Evolutionary conservation across 2,113 vertebrate genomes (phyloP).

Genomic region (Mormyrus lacerda): DNA sequence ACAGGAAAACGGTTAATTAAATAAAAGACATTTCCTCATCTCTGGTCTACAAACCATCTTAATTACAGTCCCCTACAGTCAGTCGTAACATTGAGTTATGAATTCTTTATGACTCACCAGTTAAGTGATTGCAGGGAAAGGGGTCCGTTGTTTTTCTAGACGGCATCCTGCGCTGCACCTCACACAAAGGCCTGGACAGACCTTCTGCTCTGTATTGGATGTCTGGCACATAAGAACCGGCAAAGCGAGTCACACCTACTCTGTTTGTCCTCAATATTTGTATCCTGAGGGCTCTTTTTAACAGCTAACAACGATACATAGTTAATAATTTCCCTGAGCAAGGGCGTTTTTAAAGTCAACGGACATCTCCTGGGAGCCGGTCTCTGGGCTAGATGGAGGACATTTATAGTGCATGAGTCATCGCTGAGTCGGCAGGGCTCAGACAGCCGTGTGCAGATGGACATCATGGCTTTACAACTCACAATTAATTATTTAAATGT

Average conservation of each 20-base stretch:
- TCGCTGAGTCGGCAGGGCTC: neutral
- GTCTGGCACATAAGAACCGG: neutral
- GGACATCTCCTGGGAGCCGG: neutral
- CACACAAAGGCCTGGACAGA: neutral
- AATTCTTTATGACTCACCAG: neutral
- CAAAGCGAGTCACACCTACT: neutral
- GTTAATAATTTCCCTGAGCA: neutral
- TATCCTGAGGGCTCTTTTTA: neutral
- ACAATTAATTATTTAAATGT: neutral
- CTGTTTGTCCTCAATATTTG: neutral
- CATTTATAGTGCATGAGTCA: slow-evolving; percentile 1
- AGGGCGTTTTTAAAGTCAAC: neutral
- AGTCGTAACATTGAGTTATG: neutral
- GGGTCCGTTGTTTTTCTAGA: neutral
- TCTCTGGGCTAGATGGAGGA: neutral
- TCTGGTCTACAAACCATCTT: neutral
- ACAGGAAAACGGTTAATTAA: neutral
- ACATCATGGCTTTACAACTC: neutral
- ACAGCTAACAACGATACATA: neutral
- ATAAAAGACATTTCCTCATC: neutral
- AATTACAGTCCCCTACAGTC: neutral
- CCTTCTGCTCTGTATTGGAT: neutral
- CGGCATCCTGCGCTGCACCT: neutral
- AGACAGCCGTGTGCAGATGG: neutral
- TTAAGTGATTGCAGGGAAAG: neutral